phyloP scores from a whole-genome alignment of 1,140 invertebrate species.

The Drosophila pseudoobscura region DNA sequence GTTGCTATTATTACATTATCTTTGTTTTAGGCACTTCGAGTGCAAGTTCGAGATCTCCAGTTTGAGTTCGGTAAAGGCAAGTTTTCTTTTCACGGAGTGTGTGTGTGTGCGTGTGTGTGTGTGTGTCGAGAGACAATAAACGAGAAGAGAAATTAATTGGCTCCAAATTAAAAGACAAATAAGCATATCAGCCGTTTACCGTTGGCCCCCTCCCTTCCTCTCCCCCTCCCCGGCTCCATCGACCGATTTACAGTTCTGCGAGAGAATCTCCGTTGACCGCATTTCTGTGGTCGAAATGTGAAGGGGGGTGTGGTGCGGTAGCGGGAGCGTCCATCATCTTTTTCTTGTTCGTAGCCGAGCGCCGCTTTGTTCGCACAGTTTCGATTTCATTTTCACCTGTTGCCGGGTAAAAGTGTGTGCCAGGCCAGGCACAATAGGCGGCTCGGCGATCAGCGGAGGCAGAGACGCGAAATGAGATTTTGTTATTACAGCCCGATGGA shows the following conservation, averaged over 20 bases:
- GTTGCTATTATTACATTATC: no score
- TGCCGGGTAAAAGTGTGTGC: slow-evolving; percentile 66
- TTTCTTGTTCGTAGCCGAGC: slow-evolving; percentile 7
- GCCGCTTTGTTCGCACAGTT: slow-evolving; percentile 43
- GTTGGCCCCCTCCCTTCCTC: slow-evolving; percentile 30
- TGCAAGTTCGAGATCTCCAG: no score
- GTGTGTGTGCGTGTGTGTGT: no score
- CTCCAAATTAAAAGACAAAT: slow-evolving; percentile 71
- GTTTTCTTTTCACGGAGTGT: no score
- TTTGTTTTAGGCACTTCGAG: no score
- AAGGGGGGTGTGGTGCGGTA: background rate
- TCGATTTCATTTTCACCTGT: slow-evolving; percentile 80
- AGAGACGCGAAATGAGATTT: slow-evolving; percentile 38
- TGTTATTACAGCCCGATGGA: slow-evolving; percentile 25
- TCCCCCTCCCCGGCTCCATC: background rate
- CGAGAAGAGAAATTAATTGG: slow-evolving; percentile 76
- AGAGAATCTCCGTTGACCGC: slow-evolving; percentile 68
- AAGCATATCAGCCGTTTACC: slow-evolving; percentile 63
- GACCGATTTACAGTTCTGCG: slow-evolving; percentile 70
- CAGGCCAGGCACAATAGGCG: no score
- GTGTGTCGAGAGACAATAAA: slow-evolving; percentile 6
- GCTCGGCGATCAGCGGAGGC: background rate
- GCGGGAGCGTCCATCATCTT: slow-evolving; percentile 1
- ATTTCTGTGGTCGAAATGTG: slow-evolving; percentile 69
- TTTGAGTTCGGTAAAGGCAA: no score